These are phyloP conservation scores for Chromis chromis DNA, from an alignment of 2,797 vertebrate genomes.

Conservation along the genomic window DNA sequence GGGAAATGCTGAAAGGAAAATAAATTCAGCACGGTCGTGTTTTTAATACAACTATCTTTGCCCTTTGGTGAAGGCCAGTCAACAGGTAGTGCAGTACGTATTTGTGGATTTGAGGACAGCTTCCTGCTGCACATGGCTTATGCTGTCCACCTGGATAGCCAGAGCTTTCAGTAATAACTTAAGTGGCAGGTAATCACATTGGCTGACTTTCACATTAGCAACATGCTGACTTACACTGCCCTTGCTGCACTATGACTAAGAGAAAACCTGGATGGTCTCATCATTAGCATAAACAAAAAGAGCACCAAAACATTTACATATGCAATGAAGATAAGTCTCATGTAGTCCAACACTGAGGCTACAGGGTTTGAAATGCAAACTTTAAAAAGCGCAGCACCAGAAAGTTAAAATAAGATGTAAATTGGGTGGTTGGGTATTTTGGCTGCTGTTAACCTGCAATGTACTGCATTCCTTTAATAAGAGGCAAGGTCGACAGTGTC, in stretches of 20 bases:
- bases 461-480: not conserved
- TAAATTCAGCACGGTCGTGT: not conserved
- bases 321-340: not conserved
- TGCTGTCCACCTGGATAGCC: conserved; percentile 20
- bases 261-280: not conserved
- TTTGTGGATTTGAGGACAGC: conserved; percentile 26
- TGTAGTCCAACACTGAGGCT: not conserved
- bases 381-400: not conserved
- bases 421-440: not conserved
- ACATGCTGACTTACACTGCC: not conserved
- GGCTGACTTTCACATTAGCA: conserved; percentile 22
- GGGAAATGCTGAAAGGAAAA: not conserved
- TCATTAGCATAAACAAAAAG: not conserved
- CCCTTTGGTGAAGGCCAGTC: not conserved
- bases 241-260: not conserved
- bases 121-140: conserved; percentile 17
- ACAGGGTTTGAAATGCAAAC: not conserved
- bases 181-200: conserved; percentile 59
- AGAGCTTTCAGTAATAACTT: conserved; percentile 63
- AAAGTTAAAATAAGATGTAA: not conserved
- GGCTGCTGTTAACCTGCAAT: not conserved
- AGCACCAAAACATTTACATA: not conserved
- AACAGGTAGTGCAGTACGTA: not conserved
- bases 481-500: not conserved
- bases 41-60: not conserved